These are phyloP conservation scores for Solea senegalensis DNA, from an alignment of 2,113 vertebrate genomes.

Conservation along the genomic window DNA sequence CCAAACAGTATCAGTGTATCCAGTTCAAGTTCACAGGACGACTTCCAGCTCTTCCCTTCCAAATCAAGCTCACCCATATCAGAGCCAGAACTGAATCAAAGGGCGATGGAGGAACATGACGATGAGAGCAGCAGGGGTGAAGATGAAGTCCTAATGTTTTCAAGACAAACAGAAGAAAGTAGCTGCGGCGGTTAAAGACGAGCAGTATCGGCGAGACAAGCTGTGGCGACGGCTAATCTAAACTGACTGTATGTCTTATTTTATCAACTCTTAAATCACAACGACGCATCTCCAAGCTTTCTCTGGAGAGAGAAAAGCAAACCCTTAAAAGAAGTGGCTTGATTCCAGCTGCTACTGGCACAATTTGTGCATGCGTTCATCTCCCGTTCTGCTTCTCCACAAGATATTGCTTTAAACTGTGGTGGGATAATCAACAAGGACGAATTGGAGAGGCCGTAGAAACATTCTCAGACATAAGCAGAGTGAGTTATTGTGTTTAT, in stretches of 20 bases:
- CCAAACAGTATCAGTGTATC: slow-evolving; percentile 66
- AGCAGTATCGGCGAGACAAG: not conserved
- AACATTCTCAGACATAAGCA: not conserved
- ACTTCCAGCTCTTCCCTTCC: slow-evolving; percentile 50
- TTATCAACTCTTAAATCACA: slow-evolving; percentile 8
- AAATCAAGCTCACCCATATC: slow-evolving; percentile 62
- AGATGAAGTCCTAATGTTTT: slow-evolving; percentile 39
- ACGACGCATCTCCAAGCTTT: not conserved
- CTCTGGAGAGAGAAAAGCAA: not conserved
- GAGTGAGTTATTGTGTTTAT: slow-evolving; percentile 36
- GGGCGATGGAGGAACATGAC: slow-evolving; percentile 30
- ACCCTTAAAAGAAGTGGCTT: not conserved
- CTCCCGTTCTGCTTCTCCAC: not conserved
- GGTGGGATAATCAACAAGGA: slow-evolving; percentile 12
- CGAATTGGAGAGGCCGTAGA: not conserved
- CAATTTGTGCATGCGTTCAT: not conserved
- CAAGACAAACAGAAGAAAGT: slow-evolving; percentile 35
- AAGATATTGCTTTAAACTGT: not conserved
- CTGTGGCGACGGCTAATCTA: slow-evolving; percentile 21
- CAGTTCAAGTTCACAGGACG: slow-evolving; percentile 68
- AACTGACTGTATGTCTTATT: not conserved
- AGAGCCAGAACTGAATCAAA: slow-evolving; percentile 69
- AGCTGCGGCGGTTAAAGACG: not conserved
- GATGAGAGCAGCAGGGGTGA: slow-evolving; percentile 35
- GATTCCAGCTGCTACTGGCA: not conserved